Conservation (phyloP, 2,113 vertebrate genomes). For the Mustelus asterias region DNA sequence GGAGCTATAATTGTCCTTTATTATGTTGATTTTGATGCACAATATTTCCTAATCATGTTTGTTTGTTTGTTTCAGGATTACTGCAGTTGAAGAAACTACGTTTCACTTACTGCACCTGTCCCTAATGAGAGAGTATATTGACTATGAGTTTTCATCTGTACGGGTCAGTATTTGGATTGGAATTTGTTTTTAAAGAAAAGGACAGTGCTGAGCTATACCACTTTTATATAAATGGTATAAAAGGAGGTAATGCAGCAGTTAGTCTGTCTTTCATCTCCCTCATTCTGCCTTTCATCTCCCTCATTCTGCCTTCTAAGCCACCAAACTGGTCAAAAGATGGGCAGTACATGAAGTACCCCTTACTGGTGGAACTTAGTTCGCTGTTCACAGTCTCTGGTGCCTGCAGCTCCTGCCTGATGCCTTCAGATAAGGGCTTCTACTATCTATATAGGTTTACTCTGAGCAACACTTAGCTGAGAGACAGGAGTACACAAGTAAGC, state of each 20-base stretch:
- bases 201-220: too few relatives aligned
- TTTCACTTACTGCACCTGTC: slow-evolving; percentile 96
- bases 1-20: not conserved
- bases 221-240: not conserved
- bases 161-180: slow-evolving; percentile 65
- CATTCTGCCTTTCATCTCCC: not conserved
- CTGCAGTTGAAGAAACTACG: slow-evolving; percentile 93
- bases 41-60: not conserved
- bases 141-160: slow-evolving; percentile 89
- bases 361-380: not conserved
- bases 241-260: not conserved
- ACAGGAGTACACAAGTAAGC: not conserved
- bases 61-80: slow-evolving; percentile 63
- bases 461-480: not conserved
- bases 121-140: slow-evolving; percentile 96
- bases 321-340: not conserved
- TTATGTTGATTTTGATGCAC: not conserved
- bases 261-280: not conserved
- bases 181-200: not conserved
- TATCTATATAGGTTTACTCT: not conserved
- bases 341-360: not conserved
- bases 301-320: too few relatives aligned
- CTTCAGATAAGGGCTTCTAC: not conserved
- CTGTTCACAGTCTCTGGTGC: not conserved
- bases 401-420: not conserved